Base-by-base conservation (phyloP, 2,888 invertebrate genomes). In the Matsumyia berberina region DNA sequence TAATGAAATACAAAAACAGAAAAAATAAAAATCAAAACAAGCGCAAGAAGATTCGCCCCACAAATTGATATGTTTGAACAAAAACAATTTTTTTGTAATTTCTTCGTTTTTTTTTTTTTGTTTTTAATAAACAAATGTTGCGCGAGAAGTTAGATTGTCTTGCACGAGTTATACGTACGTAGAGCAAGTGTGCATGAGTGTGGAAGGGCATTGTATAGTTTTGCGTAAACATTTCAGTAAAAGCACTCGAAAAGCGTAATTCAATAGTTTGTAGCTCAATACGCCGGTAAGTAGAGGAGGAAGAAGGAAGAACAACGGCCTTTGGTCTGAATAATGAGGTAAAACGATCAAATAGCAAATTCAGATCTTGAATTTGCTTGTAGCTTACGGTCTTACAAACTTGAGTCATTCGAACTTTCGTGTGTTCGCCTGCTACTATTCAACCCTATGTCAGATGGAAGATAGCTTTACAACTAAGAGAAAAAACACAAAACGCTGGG, bases 31-130 rank as follows among this genome's bases (percentile, higher is more conserved):
- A 73, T 60, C 39, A 57, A 57, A 76, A 77, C 67, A 67, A 67
- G 42, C 44, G 17, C 53, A 57, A 62, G 31, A 70, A 37, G 62
- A 60, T 42, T 69, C 57, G 62, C 55, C 33, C 37, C 46, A 70
- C 46, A 78, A 70, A 78, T 77, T 77, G 62, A 78, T 58, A 67
- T 70, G 64, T 70, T 70, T 62, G 70, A 64, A 64, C 55, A 70
- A 67, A 69, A 55, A 46, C 19, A 62, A 42, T 60, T n/a, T 60
- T 60, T 49, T 66, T 66, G 17, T 33, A 8, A n/a, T 51, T 31
- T 60, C 24, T 29, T 57, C 3, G 4, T 53, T 66, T 9, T 46
- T 12, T 31, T 39, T 66, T 64, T 7, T 60, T 66, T 64, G 15
- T 42, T 66, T 9, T 53, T 64, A 57, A 66, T 74, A 39, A 49